Conservation (phyloP, 2,797 vertebrate genomes). For the Betta splendens region DNA sequence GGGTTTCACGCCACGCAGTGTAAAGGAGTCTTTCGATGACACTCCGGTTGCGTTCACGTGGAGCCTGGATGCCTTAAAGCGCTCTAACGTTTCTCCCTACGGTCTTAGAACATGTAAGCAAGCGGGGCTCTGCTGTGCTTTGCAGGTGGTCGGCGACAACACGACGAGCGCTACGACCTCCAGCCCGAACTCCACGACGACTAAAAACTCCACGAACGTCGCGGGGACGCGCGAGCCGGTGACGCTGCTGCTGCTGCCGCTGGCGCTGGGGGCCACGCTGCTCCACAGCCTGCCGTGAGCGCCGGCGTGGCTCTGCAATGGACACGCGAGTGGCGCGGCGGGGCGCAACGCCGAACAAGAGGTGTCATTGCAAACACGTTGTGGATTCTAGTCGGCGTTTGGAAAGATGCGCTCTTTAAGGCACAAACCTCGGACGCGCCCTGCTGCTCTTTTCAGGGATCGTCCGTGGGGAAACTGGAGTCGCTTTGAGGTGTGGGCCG, state of each 20-base stretch:
- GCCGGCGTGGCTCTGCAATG: constrained; percentile 1
- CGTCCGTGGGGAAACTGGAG: constrained; percentile 1
- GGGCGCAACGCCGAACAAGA: not conserved
- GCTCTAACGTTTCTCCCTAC: too few relatives aligned
- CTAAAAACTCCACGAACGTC: constrained; percentile 10
- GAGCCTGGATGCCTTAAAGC: too few relatives aligned
- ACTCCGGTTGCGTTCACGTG: too few relatives aligned
- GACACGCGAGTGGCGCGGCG: not conserved
- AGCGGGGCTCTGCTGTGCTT: too few relatives aligned
- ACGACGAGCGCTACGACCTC: not conserved
- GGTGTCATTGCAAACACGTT: too few relatives aligned
- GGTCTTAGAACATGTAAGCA: too few relatives aligned
- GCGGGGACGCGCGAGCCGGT: not conserved
- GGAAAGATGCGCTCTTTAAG: not conserved
- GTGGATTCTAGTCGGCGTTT: not conserved
- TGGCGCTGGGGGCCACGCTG: constrained; percentile 31
- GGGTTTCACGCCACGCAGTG: too few relatives aligned
- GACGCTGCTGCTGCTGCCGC: constrained; percentile 53
- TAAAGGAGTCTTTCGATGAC: too few relatives aligned
- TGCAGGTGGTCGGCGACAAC: too few relatives aligned
- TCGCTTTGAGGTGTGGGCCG: too few relatives aligned
- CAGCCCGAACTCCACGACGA: not conserved
- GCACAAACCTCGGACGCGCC: not conserved
- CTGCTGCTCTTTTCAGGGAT: not conserved
- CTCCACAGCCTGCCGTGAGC: constrained; percentile 36